phyloP scores from a whole-genome alignment of 2,797 vertebrate species.

The Leptoclinus maculatus region DNA sequence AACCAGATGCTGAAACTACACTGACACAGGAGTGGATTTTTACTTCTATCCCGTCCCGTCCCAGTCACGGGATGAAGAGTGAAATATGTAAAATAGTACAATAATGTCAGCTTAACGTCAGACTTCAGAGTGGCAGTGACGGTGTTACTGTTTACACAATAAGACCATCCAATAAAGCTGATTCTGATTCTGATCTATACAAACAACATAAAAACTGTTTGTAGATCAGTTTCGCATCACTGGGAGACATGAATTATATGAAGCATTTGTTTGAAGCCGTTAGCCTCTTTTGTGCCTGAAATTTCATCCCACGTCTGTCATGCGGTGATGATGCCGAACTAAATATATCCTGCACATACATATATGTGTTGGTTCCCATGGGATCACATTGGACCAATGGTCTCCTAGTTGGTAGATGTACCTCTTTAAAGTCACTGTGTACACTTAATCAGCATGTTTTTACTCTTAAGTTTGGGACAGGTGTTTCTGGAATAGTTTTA shows the following conservation, averaged over 20 bases:
- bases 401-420: neutral
- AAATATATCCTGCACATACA: neutral
- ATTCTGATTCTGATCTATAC: too few relatives aligned
- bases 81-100: too few relatives aligned
- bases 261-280: slow-evolving; percentile 13
- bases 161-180: too few relatives aligned
- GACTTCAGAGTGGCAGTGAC: slow-evolving; percentile 1
- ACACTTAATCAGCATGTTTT: neutral
- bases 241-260: neutral
- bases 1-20: slow-evolving; percentile 35
- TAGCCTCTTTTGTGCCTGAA: neutral
- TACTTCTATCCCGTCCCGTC: neutral
- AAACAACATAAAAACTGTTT: slow-evolving; percentile 1
- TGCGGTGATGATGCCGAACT: neutral
- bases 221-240: neutral
- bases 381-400: neutral
- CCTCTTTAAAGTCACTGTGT: neutral
- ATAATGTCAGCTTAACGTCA: slow-evolving; percentile 7
- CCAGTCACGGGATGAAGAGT: too few relatives aligned
- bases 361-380: neutral
- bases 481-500: neutral
- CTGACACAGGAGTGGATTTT: neutral
- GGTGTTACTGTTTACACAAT: slow-evolving; percentile 7
- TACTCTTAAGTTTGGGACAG: neutral
- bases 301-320: too few relatives aligned